phyloP scores from a whole-genome alignment of 2,888 invertebrate genomes.

The Perizoma affinitatum region DNA sequence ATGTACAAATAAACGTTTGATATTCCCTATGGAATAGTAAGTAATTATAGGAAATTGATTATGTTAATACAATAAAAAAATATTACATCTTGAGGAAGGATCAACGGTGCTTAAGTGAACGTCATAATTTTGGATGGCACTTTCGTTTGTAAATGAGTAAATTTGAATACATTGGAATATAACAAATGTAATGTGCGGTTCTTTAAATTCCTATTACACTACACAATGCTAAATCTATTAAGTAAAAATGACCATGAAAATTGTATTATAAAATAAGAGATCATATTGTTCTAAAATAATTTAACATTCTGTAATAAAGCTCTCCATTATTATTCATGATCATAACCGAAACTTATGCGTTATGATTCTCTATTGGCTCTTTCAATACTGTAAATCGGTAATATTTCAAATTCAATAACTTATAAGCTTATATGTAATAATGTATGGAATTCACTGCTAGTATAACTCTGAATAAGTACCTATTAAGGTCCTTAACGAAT shows the following conservation, averaged over 20 bases:
- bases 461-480: slow-evolving; percentile 51
- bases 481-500: slow-evolving; percentile 29
- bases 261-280: slow-evolving; percentile 82
- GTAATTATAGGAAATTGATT: slow-evolving; percentile 40
- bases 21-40: slow-evolving; percentile 48
- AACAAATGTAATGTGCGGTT: slow-evolving; percentile 66
- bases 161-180: slow-evolving; percentile 47
- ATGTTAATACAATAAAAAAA: slow-evolving; percentile 33
- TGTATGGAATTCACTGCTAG: slow-evolving; percentile 46
- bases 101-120: slow-evolving; percentile 52
- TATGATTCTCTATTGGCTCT: slow-evolving; percentile 54
- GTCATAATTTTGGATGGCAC: slow-evolving; percentile 63
- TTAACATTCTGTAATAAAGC: slow-evolving; percentile 79
- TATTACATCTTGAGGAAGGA: slow-evolving; percentile 47
- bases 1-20: slow-evolving; percentile 65
- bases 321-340: slow-evolving; percentile 55
- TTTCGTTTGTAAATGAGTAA: slow-evolving; percentile 53
- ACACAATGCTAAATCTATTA: slow-evolving; percentile 77
- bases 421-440: slow-evolving; percentile 19
- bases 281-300: slow-evolving; percentile 77
- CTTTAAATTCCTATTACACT: slow-evolving; percentile 61
- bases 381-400: slow-evolving; percentile 55
- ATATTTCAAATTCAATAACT: slow-evolving; percentile 19
- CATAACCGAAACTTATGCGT: slow-evolving; percentile 61
- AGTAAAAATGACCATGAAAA: slow-evolving; percentile 83